phyloP scores from a whole-genome alignment of 1,140 invertebrate species.

The Aphidius ervi region DNA sequence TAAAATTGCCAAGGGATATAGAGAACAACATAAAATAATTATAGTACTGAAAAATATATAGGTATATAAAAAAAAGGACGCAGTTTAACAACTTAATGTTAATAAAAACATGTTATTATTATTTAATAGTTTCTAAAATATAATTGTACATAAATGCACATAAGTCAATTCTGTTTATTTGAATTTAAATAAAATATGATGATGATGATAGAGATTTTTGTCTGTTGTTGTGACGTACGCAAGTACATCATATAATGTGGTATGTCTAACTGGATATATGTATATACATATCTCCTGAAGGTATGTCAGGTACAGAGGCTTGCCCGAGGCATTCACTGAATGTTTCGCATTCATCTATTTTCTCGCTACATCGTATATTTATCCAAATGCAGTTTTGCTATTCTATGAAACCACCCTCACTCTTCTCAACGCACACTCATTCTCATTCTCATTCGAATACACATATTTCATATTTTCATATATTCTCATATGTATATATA shows the following conservation, averaged over 20 bases:
- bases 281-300: constrained; percentile 7
- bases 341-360: constrained; percentile 19
- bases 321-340: constrained; percentile 13
- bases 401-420: neutral
- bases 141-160: neutral
- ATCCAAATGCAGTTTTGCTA: neutral
- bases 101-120: too few species aligned
- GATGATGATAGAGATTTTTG: constrained; percentile 2
- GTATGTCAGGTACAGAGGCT: constrained; percentile 20
- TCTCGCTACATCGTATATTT: constrained; percentile 2
- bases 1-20: too few species aligned
- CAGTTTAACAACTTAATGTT: too few species aligned
- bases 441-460: neutral
- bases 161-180: neutral
- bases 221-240: constrained; percentile 9
- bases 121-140: neutral
- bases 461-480: too few species aligned
- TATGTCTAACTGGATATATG: constrained; percentile 1
- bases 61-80: too few species aligned
- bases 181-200: neutral
- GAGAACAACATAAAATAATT: too few species aligned
- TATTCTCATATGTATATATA: too few species aligned
- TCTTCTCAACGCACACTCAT: neutral
- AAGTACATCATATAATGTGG: neutral
- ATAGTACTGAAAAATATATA: too few species aligned